Percentiles rank a stretch among this genome's conserved stretches.
Evolutionary conservation across 2,888 invertebrate species (phyloP).

Genomic region (Acrobasis suavella): DNA sequence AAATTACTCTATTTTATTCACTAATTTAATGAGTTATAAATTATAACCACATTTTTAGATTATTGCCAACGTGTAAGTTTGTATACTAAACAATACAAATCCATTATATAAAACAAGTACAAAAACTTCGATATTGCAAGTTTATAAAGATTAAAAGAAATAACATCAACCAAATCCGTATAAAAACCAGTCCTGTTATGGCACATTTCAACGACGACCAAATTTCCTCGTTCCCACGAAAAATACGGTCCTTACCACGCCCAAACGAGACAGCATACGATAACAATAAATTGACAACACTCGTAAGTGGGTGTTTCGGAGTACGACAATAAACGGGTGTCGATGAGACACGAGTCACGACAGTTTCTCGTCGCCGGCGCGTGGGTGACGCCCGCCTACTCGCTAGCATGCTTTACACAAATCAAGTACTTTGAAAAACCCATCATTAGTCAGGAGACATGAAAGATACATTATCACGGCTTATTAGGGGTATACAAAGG

Average conservation of each 20-base stretch:
- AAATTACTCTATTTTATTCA: too few relatives aligned
- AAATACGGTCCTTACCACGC: conserved; percentile 4
- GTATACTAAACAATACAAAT: too few relatives aligned
- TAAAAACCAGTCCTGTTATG: background rate
- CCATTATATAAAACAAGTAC: too few relatives aligned
- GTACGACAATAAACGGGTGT: conserved; percentile 10
- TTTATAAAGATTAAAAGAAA: background rate
- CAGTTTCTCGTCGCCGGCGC: conserved; percentile 18
- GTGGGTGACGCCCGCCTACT: conserved; percentile 19
- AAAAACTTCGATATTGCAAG: background rate
- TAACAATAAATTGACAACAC: conserved; percentile 15
- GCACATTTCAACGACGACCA: background rate
- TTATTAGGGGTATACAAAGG: too few relatives aligned
- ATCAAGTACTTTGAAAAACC: conserved; percentile 7
- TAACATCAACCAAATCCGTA: background rate
- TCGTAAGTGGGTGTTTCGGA: background rate
- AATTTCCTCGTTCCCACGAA: conserved; percentile 9
- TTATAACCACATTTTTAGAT: too few relatives aligned
- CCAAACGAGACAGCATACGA: background rate
- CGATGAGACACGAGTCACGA: conserved; percentile 11
- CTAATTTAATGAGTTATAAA: too few relatives aligned
- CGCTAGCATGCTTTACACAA: conserved; percentile 6
- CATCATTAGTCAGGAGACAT: background rate
- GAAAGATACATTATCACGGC: background rate
- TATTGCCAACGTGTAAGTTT: too few relatives aligned